Base-by-base conservation (phyloP, 2,888 invertebrate genomes). In the Alsophila aescularia region DNA sequence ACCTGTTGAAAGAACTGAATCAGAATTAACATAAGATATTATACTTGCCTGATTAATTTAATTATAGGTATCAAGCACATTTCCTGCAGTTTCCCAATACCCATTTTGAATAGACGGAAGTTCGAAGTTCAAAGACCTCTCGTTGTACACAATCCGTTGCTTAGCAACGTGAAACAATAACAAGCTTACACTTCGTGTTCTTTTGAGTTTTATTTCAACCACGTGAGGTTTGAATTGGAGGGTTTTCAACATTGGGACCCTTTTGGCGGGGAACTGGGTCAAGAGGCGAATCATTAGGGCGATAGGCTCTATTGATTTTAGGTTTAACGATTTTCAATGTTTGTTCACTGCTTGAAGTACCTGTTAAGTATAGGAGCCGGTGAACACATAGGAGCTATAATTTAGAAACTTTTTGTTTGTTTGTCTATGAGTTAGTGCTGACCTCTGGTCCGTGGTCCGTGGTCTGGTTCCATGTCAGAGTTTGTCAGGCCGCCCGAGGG, bases 81-180 rank as follows among this genome's bases (percentile, higher is more conserved):
- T 41, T 39, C 49, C 42, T 40, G 49, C 27, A 51, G 32, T 48
- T 43, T 49, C 21, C 37, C 49, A 41, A 47, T 50, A 60, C 61
- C 65, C 67, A 41, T 4, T 59, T 70, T 66, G 58, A 62, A 66
- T 60, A 57, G 60, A 53, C 58, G 54, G 58, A 52, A 65, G 70
- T 78, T 84, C 79, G 73, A 64, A 59, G 77, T 78, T 84, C 79
- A 73, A 64, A 59, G 77, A 70, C 75, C 83, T 72, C 67, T 62
- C 59, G 51, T 54, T 63, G 51, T 58, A 61, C 66, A 66, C 62
- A 72, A 45, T 64, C 54, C 60, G 87, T 87, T 83, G 82, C 87
- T 76, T 72, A 62, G 83, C 76, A 77, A 82, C 77, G 67, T 69
- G 72, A 81, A 77, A 73, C 79, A 75, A 77, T 75, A 77, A 79